Base-by-base conservation (phyloP, 2,797 vertebrate genomes). In the Syngnathus rostellatus region DNA sequence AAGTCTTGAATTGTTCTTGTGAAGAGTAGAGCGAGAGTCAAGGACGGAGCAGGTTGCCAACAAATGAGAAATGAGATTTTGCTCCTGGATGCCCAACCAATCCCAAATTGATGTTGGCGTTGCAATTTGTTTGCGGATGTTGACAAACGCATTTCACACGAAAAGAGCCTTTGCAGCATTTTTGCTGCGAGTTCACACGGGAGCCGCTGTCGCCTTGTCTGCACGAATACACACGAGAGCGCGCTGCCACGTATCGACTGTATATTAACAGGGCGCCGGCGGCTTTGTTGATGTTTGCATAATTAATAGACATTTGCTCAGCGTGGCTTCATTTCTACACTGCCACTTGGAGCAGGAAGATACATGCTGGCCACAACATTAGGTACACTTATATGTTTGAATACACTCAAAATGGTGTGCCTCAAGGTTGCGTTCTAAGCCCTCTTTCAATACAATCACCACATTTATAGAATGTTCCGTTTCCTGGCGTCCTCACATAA, bases 161-260 rank as follows among this genome's bases (percentile, higher is more conserved):
- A 57, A 57, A 57, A 57, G 0, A 57, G 14, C 6, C 25, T 6
- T 54, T 11, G 53, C 23, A 60, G 38, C 58, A 2, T 41, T 59
- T 58, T 21, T 8, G 39, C 19, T 23, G 5, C 1, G 3, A n/a
- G 2, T 12, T 37, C 3, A 7, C 14, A 57, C 2, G 12, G 6
- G 6, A 14, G 54, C 12, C 6, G 54, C 11, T 25, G 54, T 57
- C 25, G 54, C 54, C 11, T 12, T 62, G 62, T 63, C 5, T 7
- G 67, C 64, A 74, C 74, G 68, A 72, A 84, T 83, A 87, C 78
- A 73, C 75, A 84, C 66, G 54, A 69, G 14, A 11, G 16, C 72
- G 76, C 68, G 71, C 70, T 69, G 66, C 41, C 70, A 77, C 68
- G 79, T 85, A 81, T 78, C 73, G 78, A 86, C 76, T 83, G 81